phyloP scores from a whole-genome alignment of 2,797 vertebrate species.

The Leptodactylus fallax region DNA sequence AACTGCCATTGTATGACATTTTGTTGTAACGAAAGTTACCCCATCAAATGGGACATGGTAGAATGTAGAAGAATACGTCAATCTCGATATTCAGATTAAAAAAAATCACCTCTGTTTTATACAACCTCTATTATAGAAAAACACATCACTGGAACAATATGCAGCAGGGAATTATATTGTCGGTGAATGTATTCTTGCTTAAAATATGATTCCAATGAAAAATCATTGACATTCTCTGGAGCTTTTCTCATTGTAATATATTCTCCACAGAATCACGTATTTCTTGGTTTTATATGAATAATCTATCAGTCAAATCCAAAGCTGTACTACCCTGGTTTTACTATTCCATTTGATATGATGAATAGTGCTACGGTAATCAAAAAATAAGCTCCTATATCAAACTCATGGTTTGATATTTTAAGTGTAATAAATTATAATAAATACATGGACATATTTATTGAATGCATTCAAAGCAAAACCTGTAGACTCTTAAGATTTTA shows the following conservation, averaged over 20 bases:
- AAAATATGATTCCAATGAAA: conserved; percentile 54
- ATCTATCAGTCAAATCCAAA: conserved; percentile 59
- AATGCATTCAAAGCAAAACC: conserved; percentile 52
- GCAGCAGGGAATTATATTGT: conserved; percentile 25
- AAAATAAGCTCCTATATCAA: conserved; percentile 63
- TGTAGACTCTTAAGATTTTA: conserved; percentile 39
- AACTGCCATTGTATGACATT: conserved; percentile 25
- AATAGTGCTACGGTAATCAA: conserved; percentile 53
- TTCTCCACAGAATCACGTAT: conserved; percentile 45
- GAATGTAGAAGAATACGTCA: conserved; percentile 28
- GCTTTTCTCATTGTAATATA: conserved; percentile 56
- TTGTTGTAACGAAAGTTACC: conserved; percentile 4
- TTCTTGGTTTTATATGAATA: conserved; percentile 59
- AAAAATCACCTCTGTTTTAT: conserved; percentile 37
- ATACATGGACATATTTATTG: conserved; percentile 48
- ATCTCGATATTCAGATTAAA: conserved; percentile 15
- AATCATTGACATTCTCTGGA: conserved; percentile 55
- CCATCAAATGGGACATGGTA: conserved; percentile 5
- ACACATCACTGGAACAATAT: conserved; percentile 46
- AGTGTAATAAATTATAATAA: conserved; percentile 58
- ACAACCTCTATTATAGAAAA: conserved; percentile 44
- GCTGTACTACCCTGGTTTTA: conserved; percentile 47
- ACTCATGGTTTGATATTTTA: conserved; percentile 53
- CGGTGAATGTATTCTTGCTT: conserved; percentile 43
- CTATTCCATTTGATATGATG: conserved; percentile 58